Evolutionary conservation across 2,888 invertebrate species (phyloP).

Genomic region (Epistrophella euchroma): DNA sequence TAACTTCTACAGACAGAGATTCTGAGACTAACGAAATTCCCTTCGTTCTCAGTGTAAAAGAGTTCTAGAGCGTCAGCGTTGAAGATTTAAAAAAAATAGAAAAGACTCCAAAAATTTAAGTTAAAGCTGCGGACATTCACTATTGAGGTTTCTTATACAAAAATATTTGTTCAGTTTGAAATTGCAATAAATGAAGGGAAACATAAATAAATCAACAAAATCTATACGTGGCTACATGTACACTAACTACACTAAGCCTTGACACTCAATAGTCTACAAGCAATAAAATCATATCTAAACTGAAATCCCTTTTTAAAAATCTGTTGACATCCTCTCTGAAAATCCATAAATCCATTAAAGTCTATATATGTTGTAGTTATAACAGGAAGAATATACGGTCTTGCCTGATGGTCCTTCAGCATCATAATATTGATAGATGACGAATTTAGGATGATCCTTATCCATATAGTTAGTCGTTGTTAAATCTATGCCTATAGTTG

Average conservation of each 20-base stretch:
- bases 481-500: conserved; percentile 28
- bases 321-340: conserved; percentile 18
- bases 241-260: too few species aligned
- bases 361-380: too few species aligned
- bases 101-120: too few species aligned
- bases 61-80: too few species aligned
- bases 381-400: neutral
- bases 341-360: conserved; percentile 34
- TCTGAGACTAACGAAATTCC: too few species aligned
- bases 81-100: too few species aligned
- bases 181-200: neutral
- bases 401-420: neutral
- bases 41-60: too few species aligned
- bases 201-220: neutral
- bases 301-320: conserved; percentile 26
- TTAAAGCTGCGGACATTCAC: too few species aligned
- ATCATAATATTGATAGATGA: conserved; percentile 50
- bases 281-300: conserved; percentile 5
- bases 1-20: too few species aligned
- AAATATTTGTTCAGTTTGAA: too few species aligned
- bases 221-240: neutral
- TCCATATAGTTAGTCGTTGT: conserved; percentile 34
- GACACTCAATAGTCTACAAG: neutral
- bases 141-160: too few species aligned
- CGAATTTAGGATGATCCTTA: conserved; percentile 33